Conservation (phyloP, 2,888 invertebrate species). For the Heliconius sara region DNA sequence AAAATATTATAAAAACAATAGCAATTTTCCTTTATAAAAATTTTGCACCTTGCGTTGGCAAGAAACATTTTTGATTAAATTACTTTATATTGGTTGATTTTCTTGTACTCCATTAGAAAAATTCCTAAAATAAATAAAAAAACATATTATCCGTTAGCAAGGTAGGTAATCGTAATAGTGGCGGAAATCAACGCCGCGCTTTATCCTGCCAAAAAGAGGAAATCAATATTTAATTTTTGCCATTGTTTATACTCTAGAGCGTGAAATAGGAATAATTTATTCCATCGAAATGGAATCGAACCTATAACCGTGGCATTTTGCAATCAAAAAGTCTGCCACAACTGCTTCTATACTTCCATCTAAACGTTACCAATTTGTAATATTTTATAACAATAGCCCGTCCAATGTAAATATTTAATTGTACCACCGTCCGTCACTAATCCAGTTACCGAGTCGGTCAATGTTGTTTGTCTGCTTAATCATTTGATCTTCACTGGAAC, state of each 20-base stretch:
- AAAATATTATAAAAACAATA: constrained; percentile 11
- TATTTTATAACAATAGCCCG: constrained; percentile 5
- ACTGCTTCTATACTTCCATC: no score
- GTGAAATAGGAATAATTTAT: no score
- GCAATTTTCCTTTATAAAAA: background rate
- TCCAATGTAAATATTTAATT: constrained; percentile 25
- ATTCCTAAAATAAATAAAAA: no score
- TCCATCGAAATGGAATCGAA: no score
- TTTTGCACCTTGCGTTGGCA: background rate
- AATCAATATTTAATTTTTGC: no score
- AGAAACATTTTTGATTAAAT: background rate
- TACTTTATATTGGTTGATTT: background rate
- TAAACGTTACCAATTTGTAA: background rate
- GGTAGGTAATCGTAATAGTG: no score
- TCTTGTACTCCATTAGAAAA: background rate
- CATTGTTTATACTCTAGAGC: no score
- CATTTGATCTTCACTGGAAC: constrained; percentile 25
- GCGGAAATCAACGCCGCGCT: no score
- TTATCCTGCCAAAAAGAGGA: no score
- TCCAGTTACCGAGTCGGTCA: constrained; percentile 31
- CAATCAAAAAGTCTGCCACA: no score
- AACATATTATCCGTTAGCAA: no score
- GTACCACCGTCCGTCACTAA: constrained; percentile 28
- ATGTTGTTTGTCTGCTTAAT: constrained; percentile 29
- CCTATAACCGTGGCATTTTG: no score